Base-by-base conservation (phyloP, 2,113 vertebrate genomes). In the Oncorhynchus clarkii region DNA sequence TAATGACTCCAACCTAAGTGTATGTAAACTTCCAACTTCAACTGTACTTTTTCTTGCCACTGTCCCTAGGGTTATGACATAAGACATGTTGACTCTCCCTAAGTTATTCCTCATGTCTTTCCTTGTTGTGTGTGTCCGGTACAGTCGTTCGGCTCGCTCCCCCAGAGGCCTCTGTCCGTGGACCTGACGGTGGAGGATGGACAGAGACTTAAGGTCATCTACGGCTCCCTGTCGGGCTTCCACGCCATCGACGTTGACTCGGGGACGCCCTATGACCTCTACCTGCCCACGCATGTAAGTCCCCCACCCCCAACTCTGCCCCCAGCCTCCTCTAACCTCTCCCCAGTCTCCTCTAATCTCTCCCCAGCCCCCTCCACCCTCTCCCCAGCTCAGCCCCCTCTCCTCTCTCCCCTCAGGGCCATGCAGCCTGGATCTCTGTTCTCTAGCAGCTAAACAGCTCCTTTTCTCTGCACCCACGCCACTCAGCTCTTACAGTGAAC, bases 241-340 rank as follows among this genome's bases (percentile, higher is more conserved):
- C 97, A 99, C 1, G 95, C 95, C 80, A 97, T 98, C 14, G 97
- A 99, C 76, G 96, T 96, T 22, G 97, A 99, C 90, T 97, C 97
- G 27, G 96, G 96, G 76, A 95, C 95, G 4, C 94, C 97, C 1
- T 98, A 96, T 78, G 96, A 99, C 88, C 94, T 98, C 77, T 96
- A 95, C 85, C 93, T 98, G 83, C 96, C 97, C 13, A 96, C 95
- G 70, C 96, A 99, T 1, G 96, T 99, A 94, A 98, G 96, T 70
- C 18, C 45, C 14, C 12, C 27, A 34, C 78, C 14, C 9, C 39
- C 39, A 9, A 45, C 39, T 3, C 9, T 79, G 73, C 49, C 69
- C 13, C 39, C 31, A 66, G 70, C 1, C 9, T 9, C 34, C 48
- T 26, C 68, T 51, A 39, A 8, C 34, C 65, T 22, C 66, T 39